Base-by-base conservation (phyloP, 1,140 invertebrate genomes). In the Drosophila busckii region DNA sequence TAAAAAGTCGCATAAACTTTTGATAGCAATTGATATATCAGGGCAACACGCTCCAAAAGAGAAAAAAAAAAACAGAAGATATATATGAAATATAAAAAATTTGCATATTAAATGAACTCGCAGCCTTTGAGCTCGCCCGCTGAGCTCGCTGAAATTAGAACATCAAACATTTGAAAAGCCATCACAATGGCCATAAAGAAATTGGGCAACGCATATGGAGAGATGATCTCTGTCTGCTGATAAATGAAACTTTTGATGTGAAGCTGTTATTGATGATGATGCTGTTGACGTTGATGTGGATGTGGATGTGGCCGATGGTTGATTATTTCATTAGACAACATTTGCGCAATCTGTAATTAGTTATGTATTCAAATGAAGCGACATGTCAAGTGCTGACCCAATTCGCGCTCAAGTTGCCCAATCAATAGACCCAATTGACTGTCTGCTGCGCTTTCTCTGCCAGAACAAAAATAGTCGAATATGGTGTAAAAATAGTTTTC, bases 311-410 rank as follows among this genome's bases (percentile, higher is more conserved):
- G 29, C 10, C 26, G 45, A 10, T 37, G 42, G 8, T 76, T 76
- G 65, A 70, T 75, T 35, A 61, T 61, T 61, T 70, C 62, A 70
- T 73, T 58, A 68, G 42, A 75, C 42, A 49, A 50, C 19, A 49
- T 60, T 54, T 67, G 52, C 41, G 31, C 69, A 64, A 55, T 32
- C 23, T 63, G 49, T 76, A 75, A 75, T 75, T 76, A 76, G 54
- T 69, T 58, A 46, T 45, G 42, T 69, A 63, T 54, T 58, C 59
- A 53, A 56, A 56, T 40, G 34, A 59, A 23, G 46, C 32, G 32
- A n/a, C 29, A 63, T 62, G 45, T 62, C 69, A 63, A 68, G 56
- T 71, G 69, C 34, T 73, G 70, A 75, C 70, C 70, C 53, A 75
- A 49, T 60, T 73, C 50, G 44, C 22, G 32, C 38, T 41, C 25